Conservation (phyloP, 2,113 vertebrate genomes). For the Pterocles burchelli region DNA sequence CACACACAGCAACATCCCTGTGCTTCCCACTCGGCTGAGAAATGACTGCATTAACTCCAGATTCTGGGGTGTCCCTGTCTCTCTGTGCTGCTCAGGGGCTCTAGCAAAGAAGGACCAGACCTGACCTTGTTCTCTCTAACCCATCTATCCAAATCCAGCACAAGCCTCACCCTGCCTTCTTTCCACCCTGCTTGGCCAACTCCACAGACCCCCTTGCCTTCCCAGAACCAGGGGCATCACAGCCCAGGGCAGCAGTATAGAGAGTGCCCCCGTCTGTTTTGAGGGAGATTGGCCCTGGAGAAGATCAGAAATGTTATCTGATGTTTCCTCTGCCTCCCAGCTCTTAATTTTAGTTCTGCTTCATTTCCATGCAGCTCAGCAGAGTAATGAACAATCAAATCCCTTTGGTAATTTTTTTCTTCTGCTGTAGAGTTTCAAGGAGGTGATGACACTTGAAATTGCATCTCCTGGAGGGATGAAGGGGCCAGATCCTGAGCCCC, state of each 20-base stretch:
- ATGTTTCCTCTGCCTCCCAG: not conserved
- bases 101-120: not conserved
- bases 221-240: not conserved
- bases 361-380: slow-evolving; percentile 55
- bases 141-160: not conserved
- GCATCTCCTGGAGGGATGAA: slow-evolving; percentile 44
- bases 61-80: not conserved
- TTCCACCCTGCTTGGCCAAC: accelerated
- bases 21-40: not conserved
- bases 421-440: not conserved
- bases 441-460: slow-evolving; percentile 65
- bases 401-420: slow-evolving; percentile 65
- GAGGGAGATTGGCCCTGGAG: not conserved
- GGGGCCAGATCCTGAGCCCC: slow-evolving; percentile 4
- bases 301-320: not conserved
- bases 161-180: not conserved
- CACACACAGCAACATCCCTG: accelerated
- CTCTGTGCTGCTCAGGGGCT: not conserved
- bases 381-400: slow-evolving; percentile 63
- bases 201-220: not conserved
- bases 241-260: not conserved
- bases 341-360: slow-evolving; percentile 62
- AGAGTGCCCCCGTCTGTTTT: not conserved
- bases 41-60: not conserved
- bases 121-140: not conserved